A percentile compares a stretch with the other conserved stretches of the same genome.
Evolutionary conservation across 2,113 vertebrate genomes (phyloP).

Genomic region (Campylomormyrus numenius): DNA sequence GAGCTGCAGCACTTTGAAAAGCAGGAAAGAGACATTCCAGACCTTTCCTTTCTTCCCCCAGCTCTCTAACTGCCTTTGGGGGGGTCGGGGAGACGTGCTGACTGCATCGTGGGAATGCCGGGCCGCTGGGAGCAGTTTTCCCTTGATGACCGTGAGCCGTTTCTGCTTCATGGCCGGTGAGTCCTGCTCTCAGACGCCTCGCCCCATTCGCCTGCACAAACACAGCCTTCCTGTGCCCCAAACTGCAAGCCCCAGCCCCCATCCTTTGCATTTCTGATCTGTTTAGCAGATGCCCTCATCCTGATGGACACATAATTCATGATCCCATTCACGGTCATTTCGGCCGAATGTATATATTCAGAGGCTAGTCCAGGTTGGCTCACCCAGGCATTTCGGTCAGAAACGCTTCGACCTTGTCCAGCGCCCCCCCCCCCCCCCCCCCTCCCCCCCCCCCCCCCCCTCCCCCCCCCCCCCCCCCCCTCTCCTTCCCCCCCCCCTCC

Average conservation of each 20-base stretch:
- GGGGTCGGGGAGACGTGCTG: neutral
- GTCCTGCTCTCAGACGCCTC: neutral
- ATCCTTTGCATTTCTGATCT: neutral
- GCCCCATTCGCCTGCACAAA: neutral
- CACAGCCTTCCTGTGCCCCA: neutral
- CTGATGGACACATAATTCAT: neutral
- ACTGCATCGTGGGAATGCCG: neutral
- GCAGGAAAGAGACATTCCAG: slow-evolving; percentile 1
- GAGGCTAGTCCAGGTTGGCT: neutral
- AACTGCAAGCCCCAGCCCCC: neutral
- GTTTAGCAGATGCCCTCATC: neutral
- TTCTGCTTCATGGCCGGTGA: neutral
- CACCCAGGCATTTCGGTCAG: neutral
- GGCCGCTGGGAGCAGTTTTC: neutral
- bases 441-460: too few relatives aligned
- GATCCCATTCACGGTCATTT: neutral
- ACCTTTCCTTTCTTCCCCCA: neutral
- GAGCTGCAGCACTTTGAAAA: neutral
- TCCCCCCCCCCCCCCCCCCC: too few relatives aligned
- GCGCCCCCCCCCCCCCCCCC: neutral
- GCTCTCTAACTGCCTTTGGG: neutral
- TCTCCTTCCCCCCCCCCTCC: too few relatives aligned
- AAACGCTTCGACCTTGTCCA: neutral
- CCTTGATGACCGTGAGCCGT: neutral
- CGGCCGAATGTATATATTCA: neutral